Evolutionary conservation across 2,888 invertebrate genomes (phyloP).

Genomic region (Halictus quadricinctus): DNA sequence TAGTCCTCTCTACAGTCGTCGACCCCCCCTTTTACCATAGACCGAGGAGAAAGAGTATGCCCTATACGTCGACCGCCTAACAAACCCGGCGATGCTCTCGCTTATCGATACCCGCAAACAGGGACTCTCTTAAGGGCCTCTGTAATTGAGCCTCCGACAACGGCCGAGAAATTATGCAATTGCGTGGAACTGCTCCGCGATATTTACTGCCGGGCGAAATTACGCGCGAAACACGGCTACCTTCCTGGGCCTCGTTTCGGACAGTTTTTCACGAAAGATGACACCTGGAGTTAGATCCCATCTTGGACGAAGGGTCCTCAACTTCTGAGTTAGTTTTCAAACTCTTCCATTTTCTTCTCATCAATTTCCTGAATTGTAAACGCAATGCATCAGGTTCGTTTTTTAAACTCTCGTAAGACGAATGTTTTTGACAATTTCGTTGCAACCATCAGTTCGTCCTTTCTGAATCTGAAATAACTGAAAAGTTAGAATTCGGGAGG

Average conservation of each 20-base stretch:
- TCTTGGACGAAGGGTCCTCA: background rate
- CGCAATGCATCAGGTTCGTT: too few species aligned
- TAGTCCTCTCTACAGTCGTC: conserved; percentile 56
- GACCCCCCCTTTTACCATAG: conserved; percentile 55
- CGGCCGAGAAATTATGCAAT: conserved; percentile 44
- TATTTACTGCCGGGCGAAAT: conserved; percentile 30
- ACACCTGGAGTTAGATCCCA: background rate
- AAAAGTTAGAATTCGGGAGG: too few species aligned
- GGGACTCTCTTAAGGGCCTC: conserved; percentile 20
- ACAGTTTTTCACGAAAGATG: background rate
- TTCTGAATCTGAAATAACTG: too few species aligned
- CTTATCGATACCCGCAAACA: conserved; percentile 48
- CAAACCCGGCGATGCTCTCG: conserved; percentile 54
- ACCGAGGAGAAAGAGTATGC: conserved; percentile 42
- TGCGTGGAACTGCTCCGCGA: conserved; percentile 9
- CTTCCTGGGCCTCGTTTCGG: background rate
- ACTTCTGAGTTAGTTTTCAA: background rate
- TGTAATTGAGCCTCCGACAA: conserved; percentile 40
- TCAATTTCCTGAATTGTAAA: too few species aligned
- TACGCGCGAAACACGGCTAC: conserved; percentile 20
- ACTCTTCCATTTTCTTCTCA: too few species aligned
- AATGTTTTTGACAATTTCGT: too few species aligned
- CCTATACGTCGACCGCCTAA: conserved; percentile 61
- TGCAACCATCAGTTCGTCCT: too few species aligned
- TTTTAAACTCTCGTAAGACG: too few species aligned